Evolutionary conservation across 64 coral and sea anemone species (phyloP), one percentile per base, ranked within the genome.

Genomic region (Hydrozoanthus tunicans): DNA sequence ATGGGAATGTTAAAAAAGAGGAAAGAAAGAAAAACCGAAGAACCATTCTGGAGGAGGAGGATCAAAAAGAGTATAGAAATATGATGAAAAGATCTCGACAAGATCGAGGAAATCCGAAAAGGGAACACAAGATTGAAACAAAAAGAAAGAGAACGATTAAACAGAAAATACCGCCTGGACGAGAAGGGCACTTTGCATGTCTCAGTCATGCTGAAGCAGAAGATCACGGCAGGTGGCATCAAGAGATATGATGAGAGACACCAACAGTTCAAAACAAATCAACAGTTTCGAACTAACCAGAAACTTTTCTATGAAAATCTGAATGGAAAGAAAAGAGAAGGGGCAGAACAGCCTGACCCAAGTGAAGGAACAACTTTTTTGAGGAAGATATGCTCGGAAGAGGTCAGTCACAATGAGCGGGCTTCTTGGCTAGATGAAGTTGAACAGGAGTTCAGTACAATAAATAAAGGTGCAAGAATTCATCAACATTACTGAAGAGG

Each of bases 191-290:
- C 85, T 52, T 58, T 89, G 52, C 59, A 67, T 85, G 81, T 85
- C 17, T 20, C 20, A 43, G 32, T 43, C 32, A 43, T 43, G 32
- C 32, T 43, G 32, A 43, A 43, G 32, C 32, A 43, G 32, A 43
- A 43, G 32, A 43, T 43, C 32, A 43, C 0, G 32, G 32, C 32
- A 43, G 32, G 32, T 64, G 81, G 62, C 25, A 67, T 85, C n/a
- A 89, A 89, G 63, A 89, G 84, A 89, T 73, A 89, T 70, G 25
- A 24, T 56, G 64, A 89, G 84, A 89, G 84, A 89, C 70, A 55
- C 27, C 65, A 89, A 43, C 32, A 75, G 84, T 88, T 88, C 10
- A 88, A 88, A 68, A 65, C 56, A 56, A 88, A 72, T 64, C 84
- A 88, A 51, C 68, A 51, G 66, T 72, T 88, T 74, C 23, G 32